Percentiles rank a stretch among this genome's conserved stretches.
Evolutionary conservation across 2,113 vertebrate genomes (phyloP).

Genomic region (Aldabrachelys gigantea): DNA sequence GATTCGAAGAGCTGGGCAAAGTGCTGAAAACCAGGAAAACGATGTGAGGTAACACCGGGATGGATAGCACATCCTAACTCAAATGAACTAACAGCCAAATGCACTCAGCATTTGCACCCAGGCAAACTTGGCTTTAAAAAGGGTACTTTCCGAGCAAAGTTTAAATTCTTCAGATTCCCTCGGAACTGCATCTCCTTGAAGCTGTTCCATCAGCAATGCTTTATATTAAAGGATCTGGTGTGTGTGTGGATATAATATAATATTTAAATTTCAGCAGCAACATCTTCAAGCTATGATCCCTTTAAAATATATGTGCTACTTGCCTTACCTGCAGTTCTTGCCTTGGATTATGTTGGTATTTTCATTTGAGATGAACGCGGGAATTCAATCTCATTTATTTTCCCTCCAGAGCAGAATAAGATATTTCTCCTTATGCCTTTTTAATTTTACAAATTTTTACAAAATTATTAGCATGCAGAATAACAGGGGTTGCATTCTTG

Average conservation of each 20-base stretch:
- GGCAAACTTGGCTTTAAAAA: neutral
- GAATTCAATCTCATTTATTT: conserved; percentile 18
- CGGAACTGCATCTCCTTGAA: neutral
- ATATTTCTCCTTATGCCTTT: conserved; percentile 43
- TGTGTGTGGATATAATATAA: neutral
- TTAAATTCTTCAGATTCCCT: neutral
- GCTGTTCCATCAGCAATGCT: neutral
- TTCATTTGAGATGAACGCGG: neutral
- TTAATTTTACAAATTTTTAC: conserved; percentile 23
- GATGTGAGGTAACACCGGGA: no score
- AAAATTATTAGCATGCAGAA: neutral
- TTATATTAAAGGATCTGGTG: neutral
- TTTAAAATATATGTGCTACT: neutral
- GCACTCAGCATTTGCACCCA: rapidly evolving
- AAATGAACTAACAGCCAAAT: rapidly evolving
- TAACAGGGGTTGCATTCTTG: conserved; percentile 5
- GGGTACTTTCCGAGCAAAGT: neutral
- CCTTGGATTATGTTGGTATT: conserved; percentile 25
- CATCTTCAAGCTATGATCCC: neutral
- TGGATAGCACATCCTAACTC: no score
- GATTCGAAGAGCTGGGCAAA: neutral
- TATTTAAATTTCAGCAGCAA: neutral
- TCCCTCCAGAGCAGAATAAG: conserved; percentile 9
- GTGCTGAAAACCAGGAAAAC: neutral
- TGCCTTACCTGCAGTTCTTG: neutral